Evolutionary conservation across 2,113 vertebrate species (phyloP), one percentile per base, ranked within the genome.

Genomic region (Aleadryas rufinucha): DNA sequence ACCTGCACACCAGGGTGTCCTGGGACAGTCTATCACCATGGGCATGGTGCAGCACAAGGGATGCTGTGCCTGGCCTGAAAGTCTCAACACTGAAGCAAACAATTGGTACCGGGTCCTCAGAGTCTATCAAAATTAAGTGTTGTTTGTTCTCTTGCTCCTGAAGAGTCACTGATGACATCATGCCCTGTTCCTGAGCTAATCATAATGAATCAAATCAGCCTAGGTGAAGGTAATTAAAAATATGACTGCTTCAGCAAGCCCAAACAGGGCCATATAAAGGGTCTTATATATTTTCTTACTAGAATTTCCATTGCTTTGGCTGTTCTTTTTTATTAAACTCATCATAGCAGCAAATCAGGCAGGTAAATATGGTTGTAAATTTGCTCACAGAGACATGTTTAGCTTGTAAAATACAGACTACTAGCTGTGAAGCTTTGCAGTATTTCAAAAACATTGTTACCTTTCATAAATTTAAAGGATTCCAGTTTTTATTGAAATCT

Each of bases 381-480:
- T 78, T 66, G 33, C 39, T 94, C 74, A 77, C 35, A 96, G 44
- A 63, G 33, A 79, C 22, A 31, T 8, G 23, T 54, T 64, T 71
- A 87, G 76, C 41, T 79, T 93, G 76, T 92, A 84, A 97, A 92
- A 87, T 80, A 49, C 30, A 88, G 35, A 69, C 30, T 89, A 70
- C 30, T 31, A 81, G n/a, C 20, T 90, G 44, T 59, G 70, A 89
- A 65, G 52, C 44, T 84, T 85, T 91, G 47, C 13, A 45, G 56
- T 81, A 65, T 86, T 83, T 90, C 66, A 94, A 91, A 94, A 91
- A 31, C 12, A 18, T 23, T 28, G 13, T 21, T 76, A n/a, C 2
- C 4, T 71, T 91, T 85, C 26, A 87, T 35, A 83, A 68, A 91
- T 79, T 19, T 53, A 61, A 75, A 57, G 22, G 19, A 78, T 90